phyloP scores from a whole-genome alignment of 2,797 vertebrate genomes.

The Pachyuromys duprasi region DNA sequence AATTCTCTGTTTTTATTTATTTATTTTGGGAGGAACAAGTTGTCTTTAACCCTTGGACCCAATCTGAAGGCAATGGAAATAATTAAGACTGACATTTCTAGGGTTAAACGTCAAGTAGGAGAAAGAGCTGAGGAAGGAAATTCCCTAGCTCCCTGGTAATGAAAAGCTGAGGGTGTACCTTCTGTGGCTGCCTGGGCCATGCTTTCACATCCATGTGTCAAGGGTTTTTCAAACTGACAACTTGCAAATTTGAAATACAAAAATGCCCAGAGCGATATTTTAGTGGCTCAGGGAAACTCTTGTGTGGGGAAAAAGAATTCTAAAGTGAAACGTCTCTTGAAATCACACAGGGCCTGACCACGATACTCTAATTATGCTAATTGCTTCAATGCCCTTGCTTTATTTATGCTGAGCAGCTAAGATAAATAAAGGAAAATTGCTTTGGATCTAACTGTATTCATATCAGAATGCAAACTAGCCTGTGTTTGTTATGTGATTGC shows the following conservation, averaged over 20 bases:
- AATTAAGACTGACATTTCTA: constrained; percentile 90
- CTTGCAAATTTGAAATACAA: constrained; percentile 93
- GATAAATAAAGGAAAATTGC: constrained; percentile 99
- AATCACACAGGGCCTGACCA: constrained; percentile 99
- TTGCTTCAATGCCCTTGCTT: constrained; percentile 99
- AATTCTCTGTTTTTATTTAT: constrained; percentile 51
- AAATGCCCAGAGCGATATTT: constrained; percentile 92
- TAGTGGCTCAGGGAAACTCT: constrained; percentile 90
- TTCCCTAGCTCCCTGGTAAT: constrained; percentile 90
- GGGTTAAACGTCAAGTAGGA: constrained; percentile 90
- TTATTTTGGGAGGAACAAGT: constrained; percentile 69
- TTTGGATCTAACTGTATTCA: constrained; percentile 99
- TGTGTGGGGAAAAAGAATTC: constrained; percentile 89
- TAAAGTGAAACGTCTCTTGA: constrained; percentile 93
- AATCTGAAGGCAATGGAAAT: constrained; percentile 83
- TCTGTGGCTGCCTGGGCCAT: constrained; percentile 89
- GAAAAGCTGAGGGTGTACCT: constrained; percentile 91
- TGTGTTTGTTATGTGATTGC: constrained; percentile 96
- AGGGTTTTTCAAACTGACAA: constrained; percentile 93
- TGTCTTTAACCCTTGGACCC: constrained; percentile 88
- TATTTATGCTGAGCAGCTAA: constrained; percentile 99
- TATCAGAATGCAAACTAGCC: constrained; percentile 99
- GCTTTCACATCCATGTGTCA: constrained; percentile 90
- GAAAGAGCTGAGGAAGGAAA: constrained; percentile 90
- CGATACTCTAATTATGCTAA: constrained; percentile 99